Base-by-base conservation (phyloP, 1,140 invertebrate species). In the Littorina saxatilis region DNA sequence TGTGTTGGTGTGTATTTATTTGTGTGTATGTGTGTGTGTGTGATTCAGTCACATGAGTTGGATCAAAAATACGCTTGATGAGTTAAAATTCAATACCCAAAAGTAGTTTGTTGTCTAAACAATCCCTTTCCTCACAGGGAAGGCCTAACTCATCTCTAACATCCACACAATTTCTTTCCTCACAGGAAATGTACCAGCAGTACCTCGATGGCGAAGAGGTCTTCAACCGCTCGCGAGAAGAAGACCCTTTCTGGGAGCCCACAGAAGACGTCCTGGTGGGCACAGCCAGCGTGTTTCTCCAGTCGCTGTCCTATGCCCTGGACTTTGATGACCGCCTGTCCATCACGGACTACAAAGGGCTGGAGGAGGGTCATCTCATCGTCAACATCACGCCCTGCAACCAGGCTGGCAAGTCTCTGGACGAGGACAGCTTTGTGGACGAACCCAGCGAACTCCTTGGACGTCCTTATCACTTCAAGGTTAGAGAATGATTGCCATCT, bases 181-280 rank as follows among this genome's bases (percentile, higher is more conserved):
- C 68, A 72, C 77, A 92, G 91, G 92, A 93, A 72, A 75, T 92
- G 82, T 93, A 93, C 79, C 92, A 93, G 80, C 86, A 86, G 29
- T 93, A 88, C 79, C 82, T 92, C 50, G 92, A 92, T 83, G 92
- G 92, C n/a, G 91, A 92, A 81, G 86, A 90, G 83, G 76, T 91
- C 20, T 73, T 81, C 11, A 86, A 86, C 29, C 88, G 92, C n/a
- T 82, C 88, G 11, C 87, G 89, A 58, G 91, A 92, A 81, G 83
- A 92, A 15, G 92, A 93, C 83, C 92, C 92, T 39, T 93, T 93
- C 83, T 93, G 92, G 92, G 92, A 93, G 81, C 91, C 92, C 0
- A 85, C 88, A 15, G 92, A 93, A 79, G 92, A 92, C 81, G 87
- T 92, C 5, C 83, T 92, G 29, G 90, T 93, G 55, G 92, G 92